Percentiles rank a stretch among this genome's conserved stretches.
These are phyloP conservation scores for Molanna angustata DNA, from an alignment of 2,888 invertebrate species.

Conservation along the genomic window DNA sequence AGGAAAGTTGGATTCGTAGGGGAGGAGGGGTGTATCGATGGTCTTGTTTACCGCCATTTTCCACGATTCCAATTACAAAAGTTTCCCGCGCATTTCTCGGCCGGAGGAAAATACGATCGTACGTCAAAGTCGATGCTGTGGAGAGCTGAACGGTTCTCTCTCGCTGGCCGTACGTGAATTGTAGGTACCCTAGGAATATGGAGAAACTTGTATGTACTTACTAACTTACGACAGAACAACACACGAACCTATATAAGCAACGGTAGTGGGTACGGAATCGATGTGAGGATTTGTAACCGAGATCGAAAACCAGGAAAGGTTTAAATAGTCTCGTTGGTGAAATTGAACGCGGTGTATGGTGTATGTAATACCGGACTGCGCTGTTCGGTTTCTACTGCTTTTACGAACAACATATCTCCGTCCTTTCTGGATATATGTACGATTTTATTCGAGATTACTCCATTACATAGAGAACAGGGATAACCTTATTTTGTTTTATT, in stretches of 20 bases:
- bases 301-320: slow-evolving; percentile 14
- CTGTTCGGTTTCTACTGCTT: too few species aligned
- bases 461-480: too few species aligned
- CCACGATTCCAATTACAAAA: slow-evolving; percentile 30
- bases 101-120: slow-evolving; percentile 26
- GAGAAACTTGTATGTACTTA: too few species aligned
- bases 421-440: too few species aligned
- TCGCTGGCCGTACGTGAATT: too few species aligned
- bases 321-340: slow-evolving; percentile 14
- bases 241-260: neutral
- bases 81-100: slow-evolving; percentile 25
- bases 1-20: neutral
- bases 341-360: neutral
- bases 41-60: slow-evolving; percentile 25
- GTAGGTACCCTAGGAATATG: too few species aligned
- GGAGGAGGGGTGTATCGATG: slow-evolving; percentile 8
- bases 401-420: too few species aligned
- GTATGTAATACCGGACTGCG: too few species aligned
- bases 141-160: too few species aligned
- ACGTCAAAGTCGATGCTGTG: slow-evolving; percentile 29
- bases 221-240: neutral
- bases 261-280: neutral
- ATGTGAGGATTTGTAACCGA: slow-evolving; percentile 13
- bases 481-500: too few species aligned
- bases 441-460: too few species aligned